Percentiles rank a stretch among this genome's conserved stretches.
Conservation (phyloP, 2,797 vertebrate species). For the Catharus ustulatus region DNA sequence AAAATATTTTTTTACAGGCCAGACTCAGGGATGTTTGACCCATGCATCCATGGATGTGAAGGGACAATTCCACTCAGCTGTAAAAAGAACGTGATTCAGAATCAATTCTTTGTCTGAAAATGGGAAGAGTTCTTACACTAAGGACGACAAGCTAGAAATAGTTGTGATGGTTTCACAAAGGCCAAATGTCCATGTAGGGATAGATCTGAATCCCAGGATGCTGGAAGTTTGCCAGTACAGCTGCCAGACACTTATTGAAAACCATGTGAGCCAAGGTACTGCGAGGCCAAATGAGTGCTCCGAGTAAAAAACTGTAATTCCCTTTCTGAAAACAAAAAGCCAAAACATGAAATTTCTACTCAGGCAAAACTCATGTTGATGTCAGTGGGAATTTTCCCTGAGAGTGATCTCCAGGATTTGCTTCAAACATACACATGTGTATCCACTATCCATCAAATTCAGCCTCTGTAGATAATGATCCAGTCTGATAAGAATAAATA, state of each 20-base stretch:
- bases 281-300: constrained; percentile 37
- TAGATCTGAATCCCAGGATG: constrained; percentile 8
- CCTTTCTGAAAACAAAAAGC: constrained; percentile 21
- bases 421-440: neutral
- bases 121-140: neutral
- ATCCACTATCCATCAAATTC: neutral
- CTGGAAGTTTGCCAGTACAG: constrained; percentile 44
- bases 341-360: neutral
- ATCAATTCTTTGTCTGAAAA: constrained; percentile 16
- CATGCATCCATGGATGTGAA: neutral
- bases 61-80: neutral
- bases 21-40: neutral
- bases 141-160: constrained; percentile 50
- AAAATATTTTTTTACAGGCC: neutral
- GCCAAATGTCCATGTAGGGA: constrained; percentile 55
- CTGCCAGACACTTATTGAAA: constrained; percentile 67
- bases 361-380: neutral
- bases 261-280: constrained; percentile 46
- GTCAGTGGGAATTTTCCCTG: neutral
- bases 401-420: neutral
- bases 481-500: neutral
- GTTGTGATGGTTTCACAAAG: constrained; percentile 13
- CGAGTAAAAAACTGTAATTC: neutral
- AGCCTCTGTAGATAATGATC: neutral
- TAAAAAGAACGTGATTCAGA: neutral